These are phyloP conservation scores for Yponomeuta evonymella DNA, from an alignment of 2,888 invertebrate genomes.

Conservation along the genomic window DNA sequence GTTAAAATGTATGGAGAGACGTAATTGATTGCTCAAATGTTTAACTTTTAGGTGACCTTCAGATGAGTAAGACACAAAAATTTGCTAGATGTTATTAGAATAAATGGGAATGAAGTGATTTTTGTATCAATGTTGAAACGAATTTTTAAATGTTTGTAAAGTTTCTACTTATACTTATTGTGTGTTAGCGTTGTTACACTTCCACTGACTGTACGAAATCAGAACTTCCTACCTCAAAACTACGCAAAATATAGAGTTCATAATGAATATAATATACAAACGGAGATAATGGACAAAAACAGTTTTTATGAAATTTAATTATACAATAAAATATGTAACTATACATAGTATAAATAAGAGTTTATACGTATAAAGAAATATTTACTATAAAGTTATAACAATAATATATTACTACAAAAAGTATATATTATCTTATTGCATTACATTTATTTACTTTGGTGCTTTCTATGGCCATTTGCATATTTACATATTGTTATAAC, in stretches of 20 bases:
- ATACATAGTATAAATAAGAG: slow-evolving; percentile 48
- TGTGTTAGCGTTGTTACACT: slow-evolving; percentile 31
- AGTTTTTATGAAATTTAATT: slow-evolving; percentile 45
- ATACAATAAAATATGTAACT: slow-evolving; percentile 61
- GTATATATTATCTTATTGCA: slow-evolving; percentile 45
- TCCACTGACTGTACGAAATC: slow-evolving; percentile 34
- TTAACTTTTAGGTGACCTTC: slow-evolving; percentile 71
- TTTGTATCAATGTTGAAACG: slow-evolving; percentile 70
- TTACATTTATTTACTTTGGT: slow-evolving; percentile 60
- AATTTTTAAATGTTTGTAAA: slow-evolving; percentile 68
- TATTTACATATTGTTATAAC: slow-evolving; percentile 65
- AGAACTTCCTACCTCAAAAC: slow-evolving; percentile 73
- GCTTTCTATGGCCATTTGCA: slow-evolving; percentile 63
- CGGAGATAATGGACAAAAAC: slow-evolving; percentile 40
- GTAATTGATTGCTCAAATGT: slow-evolving; percentile 76
- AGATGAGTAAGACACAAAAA: slow-evolving; percentile 62
- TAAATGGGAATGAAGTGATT: slow-evolving; percentile 54
- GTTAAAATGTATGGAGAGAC: slow-evolving; percentile 64
- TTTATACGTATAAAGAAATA: slow-evolving; percentile 66
- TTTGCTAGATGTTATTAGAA: slow-evolving; percentile 64
- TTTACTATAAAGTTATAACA: slow-evolving; percentile 49
- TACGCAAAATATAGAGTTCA: slow-evolving; percentile 58
- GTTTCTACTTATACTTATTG: slow-evolving; percentile 40
- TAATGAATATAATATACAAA: slow-evolving; percentile 49
- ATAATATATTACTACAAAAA: slow-evolving; percentile 58